phyloP scores from a whole-genome alignment of 2,888 invertebrate species.

The Euclidia mi region DNA sequence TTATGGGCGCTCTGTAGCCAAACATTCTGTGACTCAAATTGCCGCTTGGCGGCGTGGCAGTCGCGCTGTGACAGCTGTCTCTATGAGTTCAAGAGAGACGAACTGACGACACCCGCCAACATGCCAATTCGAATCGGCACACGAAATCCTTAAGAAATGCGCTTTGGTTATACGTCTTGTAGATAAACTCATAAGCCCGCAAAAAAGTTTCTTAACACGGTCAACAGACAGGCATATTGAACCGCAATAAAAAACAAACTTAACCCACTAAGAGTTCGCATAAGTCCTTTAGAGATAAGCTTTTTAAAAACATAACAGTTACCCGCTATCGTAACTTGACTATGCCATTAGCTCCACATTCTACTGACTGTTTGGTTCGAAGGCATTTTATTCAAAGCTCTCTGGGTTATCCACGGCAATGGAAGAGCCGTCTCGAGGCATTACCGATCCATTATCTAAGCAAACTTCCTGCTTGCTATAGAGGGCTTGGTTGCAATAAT shows the following conservation, averaged over 20 bases:
- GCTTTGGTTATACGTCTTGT: too few species aligned
- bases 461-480: constrained; percentile 20
- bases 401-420: constrained; percentile 31
- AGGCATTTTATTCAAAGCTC: constrained; percentile 26
- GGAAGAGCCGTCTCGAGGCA: constrained; percentile 18
- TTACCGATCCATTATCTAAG: constrained; percentile 44
- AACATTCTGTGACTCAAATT: too few species aligned
- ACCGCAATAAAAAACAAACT: constrained; percentile 1
- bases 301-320: constrained; percentile 37
- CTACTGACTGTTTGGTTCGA: constrained; percentile 24
- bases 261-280: neutral
- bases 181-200: too few species aligned
- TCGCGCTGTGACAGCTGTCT: too few species aligned
- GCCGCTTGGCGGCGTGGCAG: too few species aligned
- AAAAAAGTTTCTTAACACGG: too few species aligned
- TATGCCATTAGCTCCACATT: constrained; percentile 41
- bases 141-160: too few species aligned
- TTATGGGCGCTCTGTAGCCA: too few species aligned
- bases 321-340: constrained; percentile 32
- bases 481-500: neutral
- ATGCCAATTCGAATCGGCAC: too few species aligned
- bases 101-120: too few species aligned
- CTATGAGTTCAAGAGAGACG: too few species aligned
- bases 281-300: neutral
- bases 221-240: too few species aligned